phyloP scores from a whole-genome alignment of 2,797 vertebrate species.

The Sebastes nivosus region DNA sequence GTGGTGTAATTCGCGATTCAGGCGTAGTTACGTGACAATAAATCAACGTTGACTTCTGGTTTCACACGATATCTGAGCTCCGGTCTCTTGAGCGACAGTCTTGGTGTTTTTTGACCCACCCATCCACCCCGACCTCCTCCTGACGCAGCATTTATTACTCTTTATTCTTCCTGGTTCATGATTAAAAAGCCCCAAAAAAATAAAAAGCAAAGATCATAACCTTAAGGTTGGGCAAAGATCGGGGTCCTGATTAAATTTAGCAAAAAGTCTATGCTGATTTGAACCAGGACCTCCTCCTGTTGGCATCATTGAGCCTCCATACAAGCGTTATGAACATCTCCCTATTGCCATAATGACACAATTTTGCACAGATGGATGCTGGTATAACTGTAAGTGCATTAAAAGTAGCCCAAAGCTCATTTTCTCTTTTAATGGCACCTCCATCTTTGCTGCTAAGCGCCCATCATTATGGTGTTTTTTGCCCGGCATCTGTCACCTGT shows the following conservation, averaged over 20 bases:
- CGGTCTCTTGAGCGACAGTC: no score
- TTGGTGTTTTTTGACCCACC: no score
- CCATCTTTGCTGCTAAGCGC: background rate
- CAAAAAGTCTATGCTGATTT: background rate
- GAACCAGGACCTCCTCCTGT: background rate
- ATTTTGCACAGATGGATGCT: background rate
- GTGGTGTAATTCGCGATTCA: no score
- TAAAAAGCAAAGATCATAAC: no score
- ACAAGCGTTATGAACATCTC: background rate
- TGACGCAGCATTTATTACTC: no score
- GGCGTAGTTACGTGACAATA: no score
- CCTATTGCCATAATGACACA: background rate
- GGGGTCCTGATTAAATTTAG: background rate
- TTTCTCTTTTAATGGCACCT: background rate
- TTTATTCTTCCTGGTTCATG: no score
- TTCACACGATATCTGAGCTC: no score
- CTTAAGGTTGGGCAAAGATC: background rate
- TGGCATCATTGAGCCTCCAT: background rate
- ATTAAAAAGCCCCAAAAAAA: no score
- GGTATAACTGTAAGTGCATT: background rate
- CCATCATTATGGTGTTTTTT: constrained; percentile 8
- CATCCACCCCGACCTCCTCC: no score
- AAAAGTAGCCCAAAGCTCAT: constrained; percentile 8
- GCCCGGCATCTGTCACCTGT: constrained; percentile 38
- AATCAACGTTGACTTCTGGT: no score